Conservation (phyloP, 2,888 invertebrate genomes). For the Abrostola triplasia region DNA sequence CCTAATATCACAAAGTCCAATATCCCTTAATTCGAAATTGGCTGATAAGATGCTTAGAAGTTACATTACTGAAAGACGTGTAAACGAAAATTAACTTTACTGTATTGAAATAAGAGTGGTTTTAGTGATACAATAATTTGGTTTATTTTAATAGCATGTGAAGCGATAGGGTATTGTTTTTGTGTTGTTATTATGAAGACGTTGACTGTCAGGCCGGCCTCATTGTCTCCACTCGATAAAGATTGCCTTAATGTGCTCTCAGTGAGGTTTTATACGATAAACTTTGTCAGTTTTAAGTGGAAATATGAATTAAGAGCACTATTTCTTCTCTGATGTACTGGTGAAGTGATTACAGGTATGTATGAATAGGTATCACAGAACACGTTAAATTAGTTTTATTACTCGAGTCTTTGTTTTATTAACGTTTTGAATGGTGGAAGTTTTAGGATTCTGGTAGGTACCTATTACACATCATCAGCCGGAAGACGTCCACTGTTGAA, state of each 20-base stretch:
- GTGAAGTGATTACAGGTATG: background rate
- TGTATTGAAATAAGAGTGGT: conserved; percentile 21
- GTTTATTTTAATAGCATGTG: conserved; percentile 76
- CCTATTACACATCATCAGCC: too few species aligned
- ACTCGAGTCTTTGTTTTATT: too few species aligned
- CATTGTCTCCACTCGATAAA: conserved; percentile 76
- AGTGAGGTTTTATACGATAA: conserved; percentile 63
- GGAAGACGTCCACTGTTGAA: too few species aligned
- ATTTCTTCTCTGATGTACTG: background rate
- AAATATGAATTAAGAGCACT: conserved; percentile 21
- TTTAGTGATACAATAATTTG: conserved; percentile 39
- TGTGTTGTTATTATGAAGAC: conserved; percentile 82
- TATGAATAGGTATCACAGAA: background rate
- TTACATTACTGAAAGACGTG: conserved; percentile 27
- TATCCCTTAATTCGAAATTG: conserved; percentile 16
- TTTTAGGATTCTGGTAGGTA: too few species aligned
- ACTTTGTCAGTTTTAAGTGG: conserved; percentile 61
- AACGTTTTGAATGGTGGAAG: too few species aligned
- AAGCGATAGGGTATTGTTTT: conserved; percentile 83
- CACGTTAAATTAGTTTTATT: too few species aligned
- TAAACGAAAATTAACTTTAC: conserved; percentile 58
- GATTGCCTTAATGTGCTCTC: conserved; percentile 70
- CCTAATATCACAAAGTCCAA: accelerated
- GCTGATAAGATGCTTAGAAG: conserved; percentile 55
- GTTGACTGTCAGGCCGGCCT: conserved; percentile 77